Percentiles rank a stretch among this genome's conserved stretches.
Conservation (phyloP, 2,888 invertebrate species). For the Didymodactylos carnosus region DNA sequence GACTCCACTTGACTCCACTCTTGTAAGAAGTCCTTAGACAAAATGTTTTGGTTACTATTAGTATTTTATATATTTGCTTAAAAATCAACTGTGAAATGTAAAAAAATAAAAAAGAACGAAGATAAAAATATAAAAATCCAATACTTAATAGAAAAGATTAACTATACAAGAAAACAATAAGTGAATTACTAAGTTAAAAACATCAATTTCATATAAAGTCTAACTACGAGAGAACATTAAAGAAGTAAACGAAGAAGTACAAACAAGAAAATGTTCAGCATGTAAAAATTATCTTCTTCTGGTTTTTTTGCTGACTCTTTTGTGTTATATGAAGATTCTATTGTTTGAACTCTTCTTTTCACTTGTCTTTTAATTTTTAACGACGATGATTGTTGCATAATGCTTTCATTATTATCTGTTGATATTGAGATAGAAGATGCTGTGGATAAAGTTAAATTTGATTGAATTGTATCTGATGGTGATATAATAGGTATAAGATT, state of each 20-base stretch:
- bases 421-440: not conserved
- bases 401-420: not conserved
- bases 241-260: not conserved
- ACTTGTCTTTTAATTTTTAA: not conserved
- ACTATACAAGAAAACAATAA: too few species aligned
- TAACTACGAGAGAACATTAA: not conserved
- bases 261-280: not conserved
- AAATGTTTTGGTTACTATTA: too few species aligned
- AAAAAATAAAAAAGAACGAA: too few species aligned
- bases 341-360: not conserved
- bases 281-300: not conserved
- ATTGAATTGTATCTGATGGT: not conserved
- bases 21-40: too few species aligned
- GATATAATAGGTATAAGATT: not conserved
- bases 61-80: too few species aligned
- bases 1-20: too few species aligned
- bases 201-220: not conserved
- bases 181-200: not conserved
- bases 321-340: not conserved
- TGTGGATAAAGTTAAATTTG: not conserved
- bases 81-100: too few species aligned
- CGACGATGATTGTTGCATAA: not conserved
- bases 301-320: not conserved
- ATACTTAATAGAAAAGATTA: too few species aligned
- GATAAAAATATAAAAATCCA: too few species aligned